Evolutionary conservation across 1,140 invertebrate genomes (phyloP), one percentile per base, ranked within the genome.

Genomic region (Odontomachus brunneus): DNA sequence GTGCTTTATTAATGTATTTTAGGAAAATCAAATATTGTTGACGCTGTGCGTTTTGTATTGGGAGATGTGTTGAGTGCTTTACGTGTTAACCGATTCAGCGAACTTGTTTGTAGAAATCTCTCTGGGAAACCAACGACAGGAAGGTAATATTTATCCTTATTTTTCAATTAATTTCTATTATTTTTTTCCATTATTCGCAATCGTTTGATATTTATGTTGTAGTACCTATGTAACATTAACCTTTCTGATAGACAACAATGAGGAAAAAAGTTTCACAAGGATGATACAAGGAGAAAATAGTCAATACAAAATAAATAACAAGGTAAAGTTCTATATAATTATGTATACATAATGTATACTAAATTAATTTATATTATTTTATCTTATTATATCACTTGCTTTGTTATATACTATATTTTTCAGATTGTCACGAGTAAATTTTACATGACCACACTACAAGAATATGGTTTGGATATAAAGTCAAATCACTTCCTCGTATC

Each of bases 21-120:
- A 98, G 98, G 98, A n/a, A 99, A 99, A 95, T 99, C 98, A 0
- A 99, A 99, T 94, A 98, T 99, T 91, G 99, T 99, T 98, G 99
- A 99, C 93, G 99, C 99, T 51, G 98, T 99, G 85, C 98, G 98
- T 95, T 99, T 99, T 95, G 99, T 99, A 60, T 97, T 99, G 96
- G 99, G 99, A 11, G 99, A 99, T 92, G 98, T 98, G 91, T 98
- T 98, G 0, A 96, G 96, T 26, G 97, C 97, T 92, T 94, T 99
- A 44, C 95, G 99, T 91, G 98, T 99, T 0, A 99, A 98, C 93
- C 96, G 97, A 71, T 94, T 99, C 0, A 97, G 97, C 91, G 98
- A 99, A 95, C 95, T 99, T 3, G 98, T 99, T 91, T 98, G 99
- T 94, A 98, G 98, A 55, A 98, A 98, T 38, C 98, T 98, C 3